Conservation (phyloP, 1,140 invertebrate species). For the Drosophila ambigua region DNA sequence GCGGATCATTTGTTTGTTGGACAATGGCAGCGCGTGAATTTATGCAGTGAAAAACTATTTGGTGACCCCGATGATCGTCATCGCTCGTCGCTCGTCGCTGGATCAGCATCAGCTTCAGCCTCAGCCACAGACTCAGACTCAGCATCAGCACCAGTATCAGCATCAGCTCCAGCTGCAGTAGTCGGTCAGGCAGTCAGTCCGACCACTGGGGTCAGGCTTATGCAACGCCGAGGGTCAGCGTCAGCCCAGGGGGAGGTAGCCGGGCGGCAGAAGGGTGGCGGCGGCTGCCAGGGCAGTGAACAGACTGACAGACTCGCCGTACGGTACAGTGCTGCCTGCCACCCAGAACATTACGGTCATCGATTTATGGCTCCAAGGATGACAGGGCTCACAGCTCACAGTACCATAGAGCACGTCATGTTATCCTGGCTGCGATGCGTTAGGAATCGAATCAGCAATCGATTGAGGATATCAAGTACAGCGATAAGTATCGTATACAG, state of each 20-base stretch:
- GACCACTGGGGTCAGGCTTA: slow-evolving; percentile 50
- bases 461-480: no score
- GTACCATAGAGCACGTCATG: no score
- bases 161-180: slow-evolving; percentile 45
- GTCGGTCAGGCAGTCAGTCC: slow-evolving; percentile 27
- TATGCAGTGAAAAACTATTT: slow-evolving; percentile 75
- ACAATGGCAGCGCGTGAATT: slow-evolving; percentile 82
- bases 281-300: background rate
- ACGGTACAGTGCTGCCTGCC: background rate
- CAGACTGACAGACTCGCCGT: no score
- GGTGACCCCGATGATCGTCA: slow-evolving; percentile 56
- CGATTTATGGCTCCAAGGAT: background rate
- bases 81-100: slow-evolving; percentile 17
- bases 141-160: slow-evolving; percentile 1
- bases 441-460: no score
- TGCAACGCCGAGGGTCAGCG: slow-evolving; percentile 51
- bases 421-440: no score
- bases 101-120: slow-evolving; percentile 11
- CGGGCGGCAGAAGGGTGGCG: background rate
- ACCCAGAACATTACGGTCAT: background rate
- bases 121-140: background rate
- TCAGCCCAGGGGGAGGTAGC: slow-evolving; percentile 14
- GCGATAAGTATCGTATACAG: no score
- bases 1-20: slow-evolving; percentile 76
- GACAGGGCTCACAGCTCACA: no score